These are phyloP conservation scores for Nesogale talazaci DNA, from an alignment of 2,113 vertebrate genomes.

Conservation along the genomic window DNA sequence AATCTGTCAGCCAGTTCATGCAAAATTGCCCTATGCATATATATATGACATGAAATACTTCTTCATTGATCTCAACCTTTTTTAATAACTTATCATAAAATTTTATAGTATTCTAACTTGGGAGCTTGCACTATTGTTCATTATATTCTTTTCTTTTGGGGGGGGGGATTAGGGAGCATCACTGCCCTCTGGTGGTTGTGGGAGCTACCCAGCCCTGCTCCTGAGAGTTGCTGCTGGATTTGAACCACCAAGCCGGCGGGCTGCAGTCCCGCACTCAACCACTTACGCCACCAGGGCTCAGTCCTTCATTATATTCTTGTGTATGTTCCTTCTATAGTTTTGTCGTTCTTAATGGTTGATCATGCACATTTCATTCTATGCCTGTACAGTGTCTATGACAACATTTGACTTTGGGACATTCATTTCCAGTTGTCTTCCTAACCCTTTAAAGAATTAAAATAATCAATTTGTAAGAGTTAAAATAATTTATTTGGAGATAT, in stretches of 20 bases:
- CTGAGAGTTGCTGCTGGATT: no score
- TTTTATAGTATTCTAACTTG: conserved; percentile 44
- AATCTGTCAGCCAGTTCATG: not conserved
- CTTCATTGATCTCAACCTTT: not conserved
- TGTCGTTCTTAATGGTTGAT: not conserved
- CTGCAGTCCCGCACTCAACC: no score
- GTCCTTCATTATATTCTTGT: no score
- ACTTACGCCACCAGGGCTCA: no score
- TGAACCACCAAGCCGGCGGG: no score
- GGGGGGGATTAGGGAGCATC: no score
- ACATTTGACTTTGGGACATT: not conserved
- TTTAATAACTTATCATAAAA: not conserved
- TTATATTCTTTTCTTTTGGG: conserved; percentile 33
- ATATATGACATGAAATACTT: conserved; percentile 9
- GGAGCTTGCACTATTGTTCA: not conserved
- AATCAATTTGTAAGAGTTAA: conserved; percentile 11
- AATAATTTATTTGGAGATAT: not conserved
- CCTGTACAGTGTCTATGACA: not conserved
- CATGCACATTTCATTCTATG: conserved; percentile 26
- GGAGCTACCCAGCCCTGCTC: no score
- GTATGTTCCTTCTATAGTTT: not conserved
- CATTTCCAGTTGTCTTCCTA: not conserved
- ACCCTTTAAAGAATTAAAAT: no score
- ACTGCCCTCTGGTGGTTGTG: no score
- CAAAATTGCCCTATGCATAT: not conserved